Evolutionary conservation across 1,140 invertebrate genomes (phyloP).

Genomic region (Musca vetustissima): DNA sequence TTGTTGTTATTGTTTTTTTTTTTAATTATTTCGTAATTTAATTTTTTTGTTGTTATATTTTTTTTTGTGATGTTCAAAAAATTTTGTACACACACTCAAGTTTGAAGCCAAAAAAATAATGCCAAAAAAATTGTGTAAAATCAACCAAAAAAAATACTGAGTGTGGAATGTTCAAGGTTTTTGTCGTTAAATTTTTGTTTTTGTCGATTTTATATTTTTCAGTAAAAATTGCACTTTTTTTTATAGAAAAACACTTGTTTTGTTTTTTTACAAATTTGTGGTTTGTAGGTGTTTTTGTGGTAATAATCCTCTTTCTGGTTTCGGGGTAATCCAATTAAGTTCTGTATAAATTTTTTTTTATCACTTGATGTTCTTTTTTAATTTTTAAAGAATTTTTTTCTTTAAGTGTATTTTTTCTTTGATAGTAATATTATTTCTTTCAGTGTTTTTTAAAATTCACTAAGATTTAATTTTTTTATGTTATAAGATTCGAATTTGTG

Average conservation of each 20-base stretch:
- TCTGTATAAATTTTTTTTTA: not conserved
- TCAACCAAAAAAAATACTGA: conserved; percentile 13
- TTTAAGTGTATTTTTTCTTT: conserved; percentile 11
- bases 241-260: conserved; percentile 20
- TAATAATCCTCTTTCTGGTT: not conserved
- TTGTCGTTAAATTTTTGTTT: not conserved
- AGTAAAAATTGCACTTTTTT: conserved; percentile 13
- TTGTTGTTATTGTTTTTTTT: too few relatives aligned
- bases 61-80: not conserved
- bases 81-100: conserved; percentile 18
- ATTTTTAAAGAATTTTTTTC: conserved; percentile 15
- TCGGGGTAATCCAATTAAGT: not conserved
- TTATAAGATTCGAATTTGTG: conserved; percentile 22
- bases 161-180: conserved; percentile 1
- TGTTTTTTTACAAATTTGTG: not conserved
- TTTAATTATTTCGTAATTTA: too few relatives aligned
- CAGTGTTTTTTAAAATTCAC: not conserved
- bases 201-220: not conserved
- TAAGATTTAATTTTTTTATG: conserved; percentile 1
- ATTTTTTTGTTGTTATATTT: not conserved
- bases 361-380: conserved; percentile 1
- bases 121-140: not conserved
- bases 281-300: not conserved
- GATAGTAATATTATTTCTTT: conserved; percentile 27
- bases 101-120: conserved; percentile 3